phyloP scores from a whole-genome alignment of 1,140 invertebrate genomes.

The Pachypsylla venusta region DNA sequence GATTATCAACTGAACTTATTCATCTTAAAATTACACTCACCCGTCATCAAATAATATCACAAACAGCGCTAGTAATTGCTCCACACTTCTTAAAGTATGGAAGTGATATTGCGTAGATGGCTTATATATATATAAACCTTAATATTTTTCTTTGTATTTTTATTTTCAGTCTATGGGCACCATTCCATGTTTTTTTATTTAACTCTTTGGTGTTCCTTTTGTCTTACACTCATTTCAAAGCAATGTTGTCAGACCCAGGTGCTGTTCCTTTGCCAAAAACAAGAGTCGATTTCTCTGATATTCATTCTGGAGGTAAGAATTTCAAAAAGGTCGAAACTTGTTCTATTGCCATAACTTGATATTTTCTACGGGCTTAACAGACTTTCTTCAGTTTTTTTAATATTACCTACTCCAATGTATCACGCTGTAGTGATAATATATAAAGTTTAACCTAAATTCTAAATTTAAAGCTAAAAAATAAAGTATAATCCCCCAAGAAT shows the following conservation, averaged over 20 bases:
- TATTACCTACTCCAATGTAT: neutral
- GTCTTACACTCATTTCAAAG: constrained; percentile 60
- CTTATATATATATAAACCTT: neutral
- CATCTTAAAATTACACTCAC: no score
- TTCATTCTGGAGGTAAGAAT: constrained; percentile 39
- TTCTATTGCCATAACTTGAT: neutral
- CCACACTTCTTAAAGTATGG: no score
- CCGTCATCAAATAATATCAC: no score
- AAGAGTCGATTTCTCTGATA: constrained; percentile 71
- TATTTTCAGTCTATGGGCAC: constrained; percentile 64
- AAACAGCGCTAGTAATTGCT: no score
- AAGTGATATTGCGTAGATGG: no score
- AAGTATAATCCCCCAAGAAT: no score
- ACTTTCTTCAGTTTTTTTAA: constrained; percentile 19
- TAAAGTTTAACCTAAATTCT: no score
- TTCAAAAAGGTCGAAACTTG: no score
- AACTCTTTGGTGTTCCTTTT: constrained; percentile 64
- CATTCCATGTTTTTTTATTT: constrained; percentile 64
- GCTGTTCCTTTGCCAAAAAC: constrained; percentile 67
- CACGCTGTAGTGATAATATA: no score
- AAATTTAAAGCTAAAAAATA: no score
- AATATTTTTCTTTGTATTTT: neutral
- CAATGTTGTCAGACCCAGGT: constrained; percentile 78
- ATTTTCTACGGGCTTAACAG: constrained; percentile 15
- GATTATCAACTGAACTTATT: no score